Base-by-base conservation (phyloP, 2,113 vertebrate genomes). In the Ctenodactylus gundi region DNA sequence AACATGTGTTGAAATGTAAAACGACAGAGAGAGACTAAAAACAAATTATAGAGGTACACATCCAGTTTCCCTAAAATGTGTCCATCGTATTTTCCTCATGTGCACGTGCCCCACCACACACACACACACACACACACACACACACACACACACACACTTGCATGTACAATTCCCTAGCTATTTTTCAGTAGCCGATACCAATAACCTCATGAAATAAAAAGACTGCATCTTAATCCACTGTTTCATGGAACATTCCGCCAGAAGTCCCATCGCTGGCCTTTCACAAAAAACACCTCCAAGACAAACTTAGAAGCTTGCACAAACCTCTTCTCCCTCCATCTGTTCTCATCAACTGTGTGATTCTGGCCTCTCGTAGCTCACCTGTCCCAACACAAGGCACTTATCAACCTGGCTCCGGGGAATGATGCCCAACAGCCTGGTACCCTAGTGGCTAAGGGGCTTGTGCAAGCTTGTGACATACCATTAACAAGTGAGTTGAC, bases 381-480 rank as follows among this genome's bases (percentile, higher is more conserved):
- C 91, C 89, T 80, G 89, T 91, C 93, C 90, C 65, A 8, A 4
- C 73, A 94, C 95, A 96, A 97, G 95, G 94, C 77, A 80, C 92
- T 97, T 97, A 97, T 96, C 95, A 94, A 60, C 73, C 92, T 91
- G 36, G 41, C 96, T 93, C 34, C 51, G 68, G 60, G 85, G 58
- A 94, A 89, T 55, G 94, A 95, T 53, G 92, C 86, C 94, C 91
- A 95, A 85, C 65, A 91, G 90, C 80, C 84, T 65, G 65, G 91
- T 78, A 78, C 76, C 90, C 83, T 46, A 64, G 75, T 86, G 85
- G 64, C 70, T 86, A 58, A 85, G 89, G 57, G 34, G 76, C 70
- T 84, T 91, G 81, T 80, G 91, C 58, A 76, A 96, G 60, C 95
- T 97, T 94, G 90, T 91, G 93, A 91, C 92, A 93, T 94, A 93